Base-by-base conservation (phyloP, 2,113 vertebrate genomes). In the Corythaeola cristata region DNA sequence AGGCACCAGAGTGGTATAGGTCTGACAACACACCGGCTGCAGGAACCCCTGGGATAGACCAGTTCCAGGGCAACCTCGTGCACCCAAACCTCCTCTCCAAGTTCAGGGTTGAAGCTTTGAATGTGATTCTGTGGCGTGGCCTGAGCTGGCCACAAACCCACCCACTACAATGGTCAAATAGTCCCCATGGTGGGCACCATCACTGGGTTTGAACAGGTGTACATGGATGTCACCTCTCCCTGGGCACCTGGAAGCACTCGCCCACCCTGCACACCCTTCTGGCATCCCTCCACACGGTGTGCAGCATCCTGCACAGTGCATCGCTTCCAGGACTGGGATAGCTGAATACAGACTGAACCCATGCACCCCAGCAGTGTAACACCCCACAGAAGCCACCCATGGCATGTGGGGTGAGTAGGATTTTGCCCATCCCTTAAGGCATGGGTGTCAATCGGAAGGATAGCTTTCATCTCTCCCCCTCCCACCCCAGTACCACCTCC, bases 401-500 rank as follows among this genome's bases (percentile, higher is more conserved):
- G 78, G 27, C 32, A 9, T 0, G 1, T 33, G 11, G 18, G 7
- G 3, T 27, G 13, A 32, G 53, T 80, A 80, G 45, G 60, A 63
- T 68, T 94, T 63, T 72, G 23, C 18, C 66, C 44, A 35, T 52
- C 24, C 19, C 12, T 69, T 21, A 19, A 80, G 33, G 12, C 41
- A 33, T 1, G 21, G 44, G 11, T 0, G 0, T 52, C 52, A 41
- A 4, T 1, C 2, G 1, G 23, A 81, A 81, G 45, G 37, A 35
- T 28, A 62, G 4, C 4, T 86, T 90, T n/a, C 59, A 58, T 26
- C 1, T 0, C 32, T 76, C 26, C 10, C 24, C 20, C 53, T 90
- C n/a, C 45, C 37, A 88, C 8, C 33, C 26, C 8, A 3, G 33
- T 30, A 45, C 11, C 33, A 47, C 17, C 28, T 89, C 60, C 71